phyloP scores from a whole-genome alignment of 2,113 vertebrate species.

The Pontoporia blainvillei region DNA sequence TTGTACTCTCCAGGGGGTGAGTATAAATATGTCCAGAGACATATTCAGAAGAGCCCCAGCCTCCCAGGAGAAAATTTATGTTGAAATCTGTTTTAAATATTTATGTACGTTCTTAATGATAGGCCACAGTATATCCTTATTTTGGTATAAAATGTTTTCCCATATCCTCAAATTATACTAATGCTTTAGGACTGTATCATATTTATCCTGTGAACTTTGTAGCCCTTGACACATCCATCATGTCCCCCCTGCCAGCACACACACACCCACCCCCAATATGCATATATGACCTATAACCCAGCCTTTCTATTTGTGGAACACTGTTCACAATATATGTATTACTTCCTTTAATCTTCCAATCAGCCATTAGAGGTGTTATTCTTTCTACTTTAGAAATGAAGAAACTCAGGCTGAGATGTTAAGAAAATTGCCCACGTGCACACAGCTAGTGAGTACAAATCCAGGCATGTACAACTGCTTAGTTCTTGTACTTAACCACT shows the following conservation, averaged over 20 bases:
- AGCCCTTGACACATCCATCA: background rate
- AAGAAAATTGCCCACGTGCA: background rate
- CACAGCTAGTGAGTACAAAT: background rate
- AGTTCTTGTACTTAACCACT: background rate
- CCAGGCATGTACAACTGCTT: background rate
- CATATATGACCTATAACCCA: background rate
- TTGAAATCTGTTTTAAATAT: background rate
- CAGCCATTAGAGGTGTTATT: background rate
- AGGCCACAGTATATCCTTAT: background rate
- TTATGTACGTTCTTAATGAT: background rate
- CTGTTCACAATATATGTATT: background rate
- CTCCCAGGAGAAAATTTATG: background rate
- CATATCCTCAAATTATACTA: background rate
- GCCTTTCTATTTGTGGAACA: background rate
- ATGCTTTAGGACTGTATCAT: background rate
- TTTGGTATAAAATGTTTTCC: slow-evolving; percentile 1
- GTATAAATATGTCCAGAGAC: background rate
- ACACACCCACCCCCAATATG: no score
- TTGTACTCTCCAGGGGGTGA: background rate
- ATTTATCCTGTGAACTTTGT: background rate
- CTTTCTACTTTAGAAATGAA: background rate
- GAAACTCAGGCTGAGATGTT: background rate
- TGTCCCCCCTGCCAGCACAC: background rate
- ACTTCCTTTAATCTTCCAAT: background rate
- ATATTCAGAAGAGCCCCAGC: background rate